A percentile compares a stretch with the other conserved stretches of the same genome.
Evolutionary conservation across 2,797 vertebrate genomes (phyloP).

Genomic region (Craterocephalus amniculus): DNA sequence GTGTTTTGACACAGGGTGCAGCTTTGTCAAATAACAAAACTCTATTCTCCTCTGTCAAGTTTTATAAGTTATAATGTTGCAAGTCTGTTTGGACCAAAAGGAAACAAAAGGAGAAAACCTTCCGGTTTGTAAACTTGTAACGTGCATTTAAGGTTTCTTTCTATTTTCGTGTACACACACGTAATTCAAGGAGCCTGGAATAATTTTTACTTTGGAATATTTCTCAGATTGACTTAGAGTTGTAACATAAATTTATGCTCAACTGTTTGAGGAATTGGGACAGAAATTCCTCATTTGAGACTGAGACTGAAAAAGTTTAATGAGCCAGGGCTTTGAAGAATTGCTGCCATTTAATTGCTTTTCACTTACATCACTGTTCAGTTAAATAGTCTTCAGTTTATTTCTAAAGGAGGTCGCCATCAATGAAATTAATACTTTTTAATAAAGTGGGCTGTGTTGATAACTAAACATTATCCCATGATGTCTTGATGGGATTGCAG

Average conservation of each 20-base stretch:
- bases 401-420: constrained; percentile 52
- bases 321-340: constrained; percentile 63
- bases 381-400: constrained; percentile 48
- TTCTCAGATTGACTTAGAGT: constrained; percentile 19
- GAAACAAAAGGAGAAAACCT: constrained; percentile 9
- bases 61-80: constrained; percentile 49
- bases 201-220: constrained; percentile 25
- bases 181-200: constrained; percentile 14
- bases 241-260: constrained; percentile 51
- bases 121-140: constrained; percentile 14
- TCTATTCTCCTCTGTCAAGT: constrained; percentile 48
- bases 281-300: constrained; percentile 62
- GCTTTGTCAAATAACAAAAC: constrained; percentile 67
- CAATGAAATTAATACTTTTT: constrained; percentile 24
- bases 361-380: constrained; percentile 53
- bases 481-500: constrained; percentile 11
- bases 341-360: constrained; percentile 68
- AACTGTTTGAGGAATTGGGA: constrained; percentile 44
- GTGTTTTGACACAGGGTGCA: constrained; percentile 65
- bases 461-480: constrained; percentile 14
- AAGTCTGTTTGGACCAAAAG: constrained; percentile 31
- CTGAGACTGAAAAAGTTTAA: constrained; percentile 58
- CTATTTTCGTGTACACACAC: background rate
- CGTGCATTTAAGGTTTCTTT: background rate
- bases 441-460: background rate